Evolutionary conservation across 2,888 invertebrate species (phyloP).

Genomic region (Ommatoiulus sabulosus): DNA sequence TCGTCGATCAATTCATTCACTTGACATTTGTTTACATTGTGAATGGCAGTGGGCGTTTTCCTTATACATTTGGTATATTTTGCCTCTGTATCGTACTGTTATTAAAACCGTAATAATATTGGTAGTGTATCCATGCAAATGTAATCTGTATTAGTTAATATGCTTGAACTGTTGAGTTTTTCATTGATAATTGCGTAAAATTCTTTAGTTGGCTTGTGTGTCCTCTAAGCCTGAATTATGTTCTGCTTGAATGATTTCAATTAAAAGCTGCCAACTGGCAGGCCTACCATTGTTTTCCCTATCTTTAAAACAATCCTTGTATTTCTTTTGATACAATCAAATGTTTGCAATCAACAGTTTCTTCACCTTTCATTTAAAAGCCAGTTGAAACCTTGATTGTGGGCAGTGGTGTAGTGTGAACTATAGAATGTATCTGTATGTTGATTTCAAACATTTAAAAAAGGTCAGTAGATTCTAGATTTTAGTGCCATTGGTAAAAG

Average conservation of each 20-base stretch:
- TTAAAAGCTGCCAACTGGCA: neutral
- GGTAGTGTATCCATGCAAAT: too few species aligned
- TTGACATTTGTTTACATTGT: constrained; percentile 16
- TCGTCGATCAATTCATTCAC: neutral
- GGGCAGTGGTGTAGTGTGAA: too few species aligned
- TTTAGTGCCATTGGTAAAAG: too few species aligned
- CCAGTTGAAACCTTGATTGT: too few species aligned
- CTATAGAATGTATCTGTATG: too few species aligned
- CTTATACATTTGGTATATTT: neutral
- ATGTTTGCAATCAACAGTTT: neutral
- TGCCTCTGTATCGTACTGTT: neutral
- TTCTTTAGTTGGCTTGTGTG: constrained; percentile 8
- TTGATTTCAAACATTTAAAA: too few species aligned
- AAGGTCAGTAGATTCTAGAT: too few species aligned
- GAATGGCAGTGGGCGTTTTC: constrained; percentile 34
- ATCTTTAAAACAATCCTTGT: neutral
- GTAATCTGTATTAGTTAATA: too few species aligned
- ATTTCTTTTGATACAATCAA: neutral
- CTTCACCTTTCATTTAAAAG: neutral
- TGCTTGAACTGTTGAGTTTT: too few species aligned
- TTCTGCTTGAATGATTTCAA: constrained; percentile 1
- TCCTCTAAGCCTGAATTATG: constrained; percentile 25
- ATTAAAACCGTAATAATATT: too few species aligned
- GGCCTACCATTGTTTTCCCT: neutral
- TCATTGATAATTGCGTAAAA: too few species aligned